A percentile compares a stretch with the other conserved stretches of the same genome.
Conservation (phyloP, 2,797 vertebrate genomes). For the Rhynchotus rufescens region DNA sequence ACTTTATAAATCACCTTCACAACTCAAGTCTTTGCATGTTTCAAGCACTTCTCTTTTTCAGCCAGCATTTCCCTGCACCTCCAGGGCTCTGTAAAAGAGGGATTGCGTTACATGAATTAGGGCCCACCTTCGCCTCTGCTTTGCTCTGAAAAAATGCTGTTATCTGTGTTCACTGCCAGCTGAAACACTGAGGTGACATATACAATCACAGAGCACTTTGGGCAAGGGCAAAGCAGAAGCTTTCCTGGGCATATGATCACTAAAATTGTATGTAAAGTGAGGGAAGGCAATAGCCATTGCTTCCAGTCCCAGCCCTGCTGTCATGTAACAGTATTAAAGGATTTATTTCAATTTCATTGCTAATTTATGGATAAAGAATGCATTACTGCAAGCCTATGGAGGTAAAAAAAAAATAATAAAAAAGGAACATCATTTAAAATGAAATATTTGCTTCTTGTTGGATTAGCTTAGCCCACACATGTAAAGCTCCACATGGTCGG, state of each 20-base stretch:
- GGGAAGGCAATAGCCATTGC: background rate
- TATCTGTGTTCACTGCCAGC: background rate
- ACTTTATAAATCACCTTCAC: background rate
- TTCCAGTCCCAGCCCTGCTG: background rate
- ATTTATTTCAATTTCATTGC: background rate
- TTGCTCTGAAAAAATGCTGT: background rate
- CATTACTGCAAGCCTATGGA: background rate
- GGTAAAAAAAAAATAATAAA: background rate
- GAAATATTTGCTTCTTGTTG: background rate
- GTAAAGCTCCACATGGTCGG: background rate
- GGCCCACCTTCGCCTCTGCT: background rate
- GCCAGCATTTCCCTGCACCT: background rate
- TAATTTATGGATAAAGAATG: slow-evolving; percentile 1
- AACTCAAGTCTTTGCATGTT: background rate
- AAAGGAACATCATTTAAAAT: background rate
- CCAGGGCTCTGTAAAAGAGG: background rate
- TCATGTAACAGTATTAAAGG: background rate
- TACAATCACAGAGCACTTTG: background rate
- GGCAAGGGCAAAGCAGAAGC: background rate
- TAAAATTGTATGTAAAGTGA: background rate
- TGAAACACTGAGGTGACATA: background rate
- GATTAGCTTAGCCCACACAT: background rate
- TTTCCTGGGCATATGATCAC: background rate
- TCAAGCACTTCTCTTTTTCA: background rate
- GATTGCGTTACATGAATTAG: background rate